Conservation (phyloP, 2,113 vertebrate species). For the Amblyopsis rosae region DNA sequence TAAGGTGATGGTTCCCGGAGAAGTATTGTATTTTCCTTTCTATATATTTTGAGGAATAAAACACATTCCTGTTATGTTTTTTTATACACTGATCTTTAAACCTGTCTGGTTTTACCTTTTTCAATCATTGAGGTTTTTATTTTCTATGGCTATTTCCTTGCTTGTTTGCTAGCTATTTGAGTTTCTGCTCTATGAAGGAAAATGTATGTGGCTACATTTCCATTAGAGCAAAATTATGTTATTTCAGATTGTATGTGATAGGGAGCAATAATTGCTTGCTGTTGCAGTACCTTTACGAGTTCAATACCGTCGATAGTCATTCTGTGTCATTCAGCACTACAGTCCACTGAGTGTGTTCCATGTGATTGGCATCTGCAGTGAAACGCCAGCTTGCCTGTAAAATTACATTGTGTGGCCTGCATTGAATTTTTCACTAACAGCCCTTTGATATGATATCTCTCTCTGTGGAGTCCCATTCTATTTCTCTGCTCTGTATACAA, state of each 20-base stretch:
- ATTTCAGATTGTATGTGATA: constrained; percentile 59
- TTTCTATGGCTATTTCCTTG: neutral
- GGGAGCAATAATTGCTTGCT: constrained; percentile 56
- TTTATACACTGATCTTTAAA: constrained; percentile 2
- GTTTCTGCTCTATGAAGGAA: constrained; percentile 19
- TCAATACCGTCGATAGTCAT: constrained; percentile 60
- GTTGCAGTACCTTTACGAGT: constrained; percentile 52
- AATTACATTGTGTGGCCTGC: constrained; percentile 23
- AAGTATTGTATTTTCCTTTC: constrained; percentile 12
- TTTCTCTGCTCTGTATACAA: neutral
- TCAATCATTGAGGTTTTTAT: neutral
- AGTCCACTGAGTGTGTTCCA: constrained; percentile 42
- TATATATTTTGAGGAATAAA: constrained; percentile 8
- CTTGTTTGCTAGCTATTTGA: constrained; percentile 1
- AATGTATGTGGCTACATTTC: constrained; percentile 51
- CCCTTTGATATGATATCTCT: constrained; percentile 22
- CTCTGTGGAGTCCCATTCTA: constrained; percentile 11
- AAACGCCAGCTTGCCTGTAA: constrained; percentile 52
- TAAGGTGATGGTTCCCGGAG: too few relatives aligned
- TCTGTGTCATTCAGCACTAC: constrained; percentile 54
- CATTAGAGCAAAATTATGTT: constrained; percentile 42
- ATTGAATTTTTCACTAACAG: constrained; percentile 4
- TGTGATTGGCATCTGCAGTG: constrained; percentile 54
- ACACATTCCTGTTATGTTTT: neutral
- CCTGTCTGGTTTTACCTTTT: neutral